These are phyloP conservation scores for Mylabris phalerata DNA, from an alignment of 1,140 invertebrate species.

Conservation along the genomic window DNA sequence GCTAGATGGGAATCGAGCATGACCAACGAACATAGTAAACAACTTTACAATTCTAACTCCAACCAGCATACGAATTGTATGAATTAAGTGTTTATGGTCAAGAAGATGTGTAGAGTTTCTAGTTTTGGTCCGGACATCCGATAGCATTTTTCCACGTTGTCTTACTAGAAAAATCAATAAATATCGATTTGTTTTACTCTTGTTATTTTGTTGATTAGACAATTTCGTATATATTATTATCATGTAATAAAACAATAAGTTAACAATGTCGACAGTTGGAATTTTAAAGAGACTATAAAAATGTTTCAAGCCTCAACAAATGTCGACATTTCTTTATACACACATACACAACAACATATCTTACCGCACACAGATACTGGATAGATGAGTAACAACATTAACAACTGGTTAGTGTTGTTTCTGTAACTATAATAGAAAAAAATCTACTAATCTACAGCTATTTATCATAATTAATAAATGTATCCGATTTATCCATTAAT, in stretches of 20 bases:
- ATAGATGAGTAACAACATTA: not conserved
- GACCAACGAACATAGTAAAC: no score
- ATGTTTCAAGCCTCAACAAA: constrained; percentile 3
- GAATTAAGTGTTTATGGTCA: no score
- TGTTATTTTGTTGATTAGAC: no score
- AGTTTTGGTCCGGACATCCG: no score
- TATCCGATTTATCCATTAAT: constrained; percentile 1
- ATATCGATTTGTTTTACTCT: no score
- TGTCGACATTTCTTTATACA: constrained; percentile 8
- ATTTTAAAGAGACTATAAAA: constrained; percentile 15
- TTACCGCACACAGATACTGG: not conserved
- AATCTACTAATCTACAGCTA: not conserved
- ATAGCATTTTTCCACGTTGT: no score
- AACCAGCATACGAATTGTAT: no score
- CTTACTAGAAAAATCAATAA: no score
- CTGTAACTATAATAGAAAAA: not conserved
- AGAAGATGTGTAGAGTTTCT: no score
- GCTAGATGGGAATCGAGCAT: no score
- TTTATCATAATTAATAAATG: constrained; percentile 2
- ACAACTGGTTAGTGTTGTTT: no score
- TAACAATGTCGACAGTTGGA: constrained; percentile 6
- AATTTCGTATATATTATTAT: not conserved
- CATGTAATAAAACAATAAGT: constrained; percentile 10
- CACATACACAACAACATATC: constrained; percentile 1
- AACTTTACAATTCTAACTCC: no score